Evolutionary conservation across 1,140 invertebrate genomes (phyloP).

Genomic region (Euglossa dilemma): DNA sequence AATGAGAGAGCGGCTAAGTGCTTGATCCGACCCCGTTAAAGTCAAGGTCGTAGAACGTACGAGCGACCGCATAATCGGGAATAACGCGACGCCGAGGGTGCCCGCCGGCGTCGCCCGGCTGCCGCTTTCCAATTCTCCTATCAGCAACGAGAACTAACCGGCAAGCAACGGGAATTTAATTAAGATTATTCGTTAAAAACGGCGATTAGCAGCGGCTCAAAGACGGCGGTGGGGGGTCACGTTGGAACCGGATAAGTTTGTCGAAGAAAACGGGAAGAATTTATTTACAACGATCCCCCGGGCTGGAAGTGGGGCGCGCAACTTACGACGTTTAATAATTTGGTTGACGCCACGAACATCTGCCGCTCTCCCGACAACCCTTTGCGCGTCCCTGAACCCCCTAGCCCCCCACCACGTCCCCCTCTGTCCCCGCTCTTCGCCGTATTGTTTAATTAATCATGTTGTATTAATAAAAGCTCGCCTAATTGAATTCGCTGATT

Average conservation of each 20-base stretch:
- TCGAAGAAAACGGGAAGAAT: slow-evolving; percentile 12
- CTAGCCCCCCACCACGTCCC: background rate
- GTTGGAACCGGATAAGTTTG: background rate
- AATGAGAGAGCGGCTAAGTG: slow-evolving; percentile 23
- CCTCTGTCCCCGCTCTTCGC: slow-evolving; percentile 35
- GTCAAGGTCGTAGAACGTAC: slow-evolving; percentile 43
- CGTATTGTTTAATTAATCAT: slow-evolving; percentile 80
- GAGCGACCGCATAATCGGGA: slow-evolving; percentile 31
- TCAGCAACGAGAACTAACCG: background rate
- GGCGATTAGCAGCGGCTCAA: background rate
- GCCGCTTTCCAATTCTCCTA: background rate
- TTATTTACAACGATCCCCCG: slow-evolving; percentile 30
- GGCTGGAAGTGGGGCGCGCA: slow-evolving; percentile 36
- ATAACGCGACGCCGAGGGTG: background rate
- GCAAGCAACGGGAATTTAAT: background rate
- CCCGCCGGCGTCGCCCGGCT: background rate
- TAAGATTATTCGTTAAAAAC: background rate
- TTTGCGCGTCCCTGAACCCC: slow-evolving; percentile 63
- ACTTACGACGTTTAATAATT: slow-evolving; percentile 80
- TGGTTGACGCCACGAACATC: slow-evolving; percentile 79
- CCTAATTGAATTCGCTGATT: slow-evolving; percentile 78
- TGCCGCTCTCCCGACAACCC: slow-evolving; percentile 75
- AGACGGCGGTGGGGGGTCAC: background rate
- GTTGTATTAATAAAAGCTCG: slow-evolving; percentile 79
- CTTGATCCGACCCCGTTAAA: slow-evolving; percentile 26